These are phyloP conservation scores for Malurus splendens DNA, from an alignment of 2,797 vertebrate species.

Conservation along the genomic window DNA sequence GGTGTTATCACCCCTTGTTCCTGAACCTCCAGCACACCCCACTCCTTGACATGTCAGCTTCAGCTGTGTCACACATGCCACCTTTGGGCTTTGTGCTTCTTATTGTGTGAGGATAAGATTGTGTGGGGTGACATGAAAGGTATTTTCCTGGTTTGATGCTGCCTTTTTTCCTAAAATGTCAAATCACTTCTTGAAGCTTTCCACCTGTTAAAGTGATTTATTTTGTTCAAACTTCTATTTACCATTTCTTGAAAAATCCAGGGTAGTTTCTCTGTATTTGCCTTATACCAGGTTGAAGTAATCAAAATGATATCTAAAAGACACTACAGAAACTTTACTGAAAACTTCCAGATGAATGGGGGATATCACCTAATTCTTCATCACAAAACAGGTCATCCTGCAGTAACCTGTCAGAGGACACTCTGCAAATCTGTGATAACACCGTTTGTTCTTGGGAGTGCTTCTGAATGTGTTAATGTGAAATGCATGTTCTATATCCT, in stretches of 20 bases:
- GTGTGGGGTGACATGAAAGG: not conserved
- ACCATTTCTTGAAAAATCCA: not conserved
- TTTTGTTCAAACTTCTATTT: not conserved
- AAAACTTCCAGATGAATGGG: not conserved
- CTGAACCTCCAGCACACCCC: accelerated
- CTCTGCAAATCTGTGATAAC: not conserved
- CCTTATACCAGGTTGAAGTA: not conserved
- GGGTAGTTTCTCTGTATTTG: not conserved
- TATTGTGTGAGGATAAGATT: not conserved
- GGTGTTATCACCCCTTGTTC: accelerated
- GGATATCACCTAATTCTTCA: not conserved
- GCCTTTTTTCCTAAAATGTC: not conserved
- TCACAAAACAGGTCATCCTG: not conserved
- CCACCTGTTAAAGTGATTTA: not conserved
- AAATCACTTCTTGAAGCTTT: not conserved
- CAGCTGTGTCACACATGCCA: accelerated
- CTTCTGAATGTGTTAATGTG: not conserved
- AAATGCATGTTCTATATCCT: not conserved
- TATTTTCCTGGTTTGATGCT: not conserved
- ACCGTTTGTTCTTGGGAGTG: not conserved
- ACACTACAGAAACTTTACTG: not conserved
- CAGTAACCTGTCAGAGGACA: not conserved
- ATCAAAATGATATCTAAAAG: not conserved
- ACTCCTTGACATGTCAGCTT: accelerated
- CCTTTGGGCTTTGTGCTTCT: not conserved